phyloP scores from a whole-genome alignment of 1,140 invertebrate genomes.

The Apis laboriosa region DNA sequence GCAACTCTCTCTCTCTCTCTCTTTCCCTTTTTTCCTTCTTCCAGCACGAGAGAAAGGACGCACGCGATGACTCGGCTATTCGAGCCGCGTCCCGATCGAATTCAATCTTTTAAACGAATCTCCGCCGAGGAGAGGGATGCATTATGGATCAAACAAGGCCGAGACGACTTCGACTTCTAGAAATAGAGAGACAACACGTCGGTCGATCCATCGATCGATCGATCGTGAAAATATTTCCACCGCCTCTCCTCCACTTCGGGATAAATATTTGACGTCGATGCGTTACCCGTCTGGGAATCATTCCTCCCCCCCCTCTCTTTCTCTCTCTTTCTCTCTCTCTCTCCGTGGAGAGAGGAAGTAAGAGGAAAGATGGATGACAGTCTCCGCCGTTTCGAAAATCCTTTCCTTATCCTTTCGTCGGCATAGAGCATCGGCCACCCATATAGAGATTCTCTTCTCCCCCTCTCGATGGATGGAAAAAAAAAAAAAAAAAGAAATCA shows the following conservation, averaged over 20 bases:
- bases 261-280: slow-evolving; percentile 15
- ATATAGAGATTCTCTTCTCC: not conserved
- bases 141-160: slow-evolving; percentile 23
- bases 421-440: not conserved
- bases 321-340: too few relatives aligned
- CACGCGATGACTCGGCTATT: not conserved
- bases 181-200: not conserved
- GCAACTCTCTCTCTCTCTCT: not conserved
- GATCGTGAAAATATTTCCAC: not conserved
- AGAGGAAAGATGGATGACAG: too few relatives aligned
- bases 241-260: not conserved
- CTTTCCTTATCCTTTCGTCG: not conserved
- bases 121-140: not conserved
- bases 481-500: not conserved
- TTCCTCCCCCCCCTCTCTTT: too few relatives aligned
- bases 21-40: not conserved
- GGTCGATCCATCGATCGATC: not conserved
- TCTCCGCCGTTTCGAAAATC: not conserved
- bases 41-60: not conserved
- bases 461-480: not conserved
- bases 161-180: not conserved
- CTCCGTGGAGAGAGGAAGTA: not conserved
- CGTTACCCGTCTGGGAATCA: not conserved
- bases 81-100: slow-evolving; percentile 5
- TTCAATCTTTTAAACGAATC: slow-evolving; percentile 47